Evolutionary conservation across 2,888 invertebrate genomes (phyloP).

Genomic region (Dynastes maya): DNA sequence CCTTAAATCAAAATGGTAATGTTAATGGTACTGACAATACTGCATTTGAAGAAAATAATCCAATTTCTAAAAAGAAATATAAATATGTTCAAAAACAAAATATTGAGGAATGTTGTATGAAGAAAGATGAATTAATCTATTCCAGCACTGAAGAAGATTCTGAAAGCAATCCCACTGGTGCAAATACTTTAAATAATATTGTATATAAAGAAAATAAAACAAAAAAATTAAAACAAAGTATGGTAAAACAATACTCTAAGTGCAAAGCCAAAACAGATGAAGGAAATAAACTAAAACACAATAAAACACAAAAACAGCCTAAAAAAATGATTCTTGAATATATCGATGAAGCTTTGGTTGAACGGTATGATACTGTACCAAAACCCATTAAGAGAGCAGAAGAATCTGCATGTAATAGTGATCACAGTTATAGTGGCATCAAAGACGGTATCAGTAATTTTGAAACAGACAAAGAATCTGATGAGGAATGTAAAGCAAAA

Average conservation of each 20-base stretch:
- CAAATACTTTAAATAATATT: too few relatives aligned
- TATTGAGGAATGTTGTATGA: background rate
- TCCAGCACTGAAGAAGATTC: too few relatives aligned
- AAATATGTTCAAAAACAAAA: background rate
- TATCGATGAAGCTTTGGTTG: background rate
- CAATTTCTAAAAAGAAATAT: background rate
- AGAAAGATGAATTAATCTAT: too few relatives aligned
- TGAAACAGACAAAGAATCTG: constrained; percentile 28
- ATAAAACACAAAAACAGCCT: background rate
- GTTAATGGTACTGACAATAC: too few relatives aligned
- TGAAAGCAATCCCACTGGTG: too few relatives aligned
- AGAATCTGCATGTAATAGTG: background rate
- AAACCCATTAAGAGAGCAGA: background rate
- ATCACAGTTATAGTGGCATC: background rate
- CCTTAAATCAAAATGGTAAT: too few relatives aligned
- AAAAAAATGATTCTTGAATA: constrained; percentile 6
- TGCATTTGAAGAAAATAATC: background rate
- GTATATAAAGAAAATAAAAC: too few relatives aligned
- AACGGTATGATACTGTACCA: background rate
- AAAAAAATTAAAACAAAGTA: too few relatives aligned
- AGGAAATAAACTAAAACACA: background rate
- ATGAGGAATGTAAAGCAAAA: constrained; percentile 20
- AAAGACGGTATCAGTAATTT: constrained; percentile 8
- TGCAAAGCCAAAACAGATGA: background rate
- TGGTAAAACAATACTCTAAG: too few relatives aligned